Conservation (phyloP, 2,113 vertebrate genomes). For the Perccottus glenii region DNA sequence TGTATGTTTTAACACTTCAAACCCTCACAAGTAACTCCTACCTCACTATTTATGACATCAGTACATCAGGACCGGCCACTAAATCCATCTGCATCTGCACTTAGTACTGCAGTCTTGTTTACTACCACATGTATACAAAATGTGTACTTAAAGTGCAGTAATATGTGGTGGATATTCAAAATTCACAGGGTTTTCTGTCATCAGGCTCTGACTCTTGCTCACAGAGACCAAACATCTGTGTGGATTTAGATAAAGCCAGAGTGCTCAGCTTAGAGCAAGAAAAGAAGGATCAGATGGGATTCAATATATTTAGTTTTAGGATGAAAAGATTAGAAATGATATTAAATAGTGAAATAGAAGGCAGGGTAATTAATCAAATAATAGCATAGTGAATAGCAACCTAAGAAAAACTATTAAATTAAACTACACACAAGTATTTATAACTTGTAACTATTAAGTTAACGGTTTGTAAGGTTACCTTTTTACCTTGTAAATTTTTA, state of each 20-base stretch:
- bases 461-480: neutral
- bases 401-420: too few relatives aligned
- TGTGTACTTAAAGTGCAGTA: neutral
- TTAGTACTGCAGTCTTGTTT: neutral
- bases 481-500: slow-evolving; percentile 1
- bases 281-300: neutral
- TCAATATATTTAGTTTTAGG: neutral
- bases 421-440: too few relatives aligned
- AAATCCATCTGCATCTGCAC: neutral
- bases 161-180: slow-evolving; percentile 13
- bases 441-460: too few relatives aligned
- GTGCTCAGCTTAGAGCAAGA: slow-evolving; percentile 5
- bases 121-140: neutral
- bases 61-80: neutral
- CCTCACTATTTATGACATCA: slow-evolving; percentile 1
- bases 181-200: neutral
- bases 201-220: slow-evolving; percentile 17
- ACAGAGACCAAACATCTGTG: slow-evolving; percentile 30
- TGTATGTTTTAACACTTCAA: slow-evolving; percentile 31
- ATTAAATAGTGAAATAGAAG: neutral
- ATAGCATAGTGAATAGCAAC: neutral
- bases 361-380: neutral
- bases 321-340: neutral
- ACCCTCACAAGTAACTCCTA: slow-evolving; percentile 12
- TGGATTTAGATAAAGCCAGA: neutral